Conservation (phyloP, 1,140 invertebrate species). For the Neelides sp. region DNA sequence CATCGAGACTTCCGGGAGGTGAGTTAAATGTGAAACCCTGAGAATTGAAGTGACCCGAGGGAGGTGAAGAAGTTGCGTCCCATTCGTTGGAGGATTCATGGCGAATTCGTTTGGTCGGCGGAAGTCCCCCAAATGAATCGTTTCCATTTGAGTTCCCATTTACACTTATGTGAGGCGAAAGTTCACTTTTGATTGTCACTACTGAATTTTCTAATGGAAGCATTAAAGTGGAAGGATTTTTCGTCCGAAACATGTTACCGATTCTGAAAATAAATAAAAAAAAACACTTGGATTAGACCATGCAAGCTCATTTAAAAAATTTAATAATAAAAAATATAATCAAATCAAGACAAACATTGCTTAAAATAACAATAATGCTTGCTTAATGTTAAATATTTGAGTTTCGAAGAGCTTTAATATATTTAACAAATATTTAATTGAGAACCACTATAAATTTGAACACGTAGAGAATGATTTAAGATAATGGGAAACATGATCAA, state of each 20-base stretch:
- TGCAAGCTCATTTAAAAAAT: not conserved
- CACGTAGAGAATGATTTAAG: too few relatives aligned
- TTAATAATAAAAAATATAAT: not conserved
- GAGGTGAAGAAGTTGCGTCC: constrained; percentile 17
- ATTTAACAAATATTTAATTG: too few relatives aligned
- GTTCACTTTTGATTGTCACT: constrained; percentile 24
- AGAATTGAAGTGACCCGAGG: constrained; percentile 16
- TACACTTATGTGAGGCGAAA: constrained; percentile 1
- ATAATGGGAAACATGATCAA: too few relatives aligned
- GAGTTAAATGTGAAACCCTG: constrained; percentile 23
- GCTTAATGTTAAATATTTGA: too few relatives aligned
- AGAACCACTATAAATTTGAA: too few relatives aligned
- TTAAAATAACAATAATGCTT: too few relatives aligned
- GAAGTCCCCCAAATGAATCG: constrained; percentile 16
- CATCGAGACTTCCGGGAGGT: constrained; percentile 22
- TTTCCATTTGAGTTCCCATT: not conserved
- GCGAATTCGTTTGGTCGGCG: constrained; percentile 20
- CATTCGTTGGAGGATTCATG: constrained; percentile 28
- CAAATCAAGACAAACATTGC: not conserved
- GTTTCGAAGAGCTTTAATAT: too few relatives aligned
- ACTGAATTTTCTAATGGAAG: constrained; percentile 18
- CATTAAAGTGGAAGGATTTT: constrained; percentile 16
- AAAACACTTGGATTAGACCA: not conserved
- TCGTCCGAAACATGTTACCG: constrained; percentile 22
- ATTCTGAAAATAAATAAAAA: constrained; percentile 7